phyloP scores from a whole-genome alignment of 1,140 invertebrate species.

The Arctopsyche grandis region DNA sequence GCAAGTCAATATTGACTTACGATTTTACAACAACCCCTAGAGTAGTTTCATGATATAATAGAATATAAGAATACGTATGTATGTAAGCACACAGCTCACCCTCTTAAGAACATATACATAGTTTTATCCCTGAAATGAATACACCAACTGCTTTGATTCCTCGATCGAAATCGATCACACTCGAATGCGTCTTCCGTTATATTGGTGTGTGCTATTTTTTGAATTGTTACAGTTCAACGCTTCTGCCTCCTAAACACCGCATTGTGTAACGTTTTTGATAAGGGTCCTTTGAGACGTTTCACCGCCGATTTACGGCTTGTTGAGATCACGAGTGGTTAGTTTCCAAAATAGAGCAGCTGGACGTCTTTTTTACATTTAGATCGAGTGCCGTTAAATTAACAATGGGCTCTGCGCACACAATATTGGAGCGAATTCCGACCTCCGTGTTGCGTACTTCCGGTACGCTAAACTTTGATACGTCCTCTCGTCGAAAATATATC shows the following conservation, averaged over 20 bases:
- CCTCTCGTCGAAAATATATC: background rate
- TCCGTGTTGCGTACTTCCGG: background rate
- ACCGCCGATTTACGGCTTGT: constrained; percentile 49
- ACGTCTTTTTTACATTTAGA: constrained; percentile 15
- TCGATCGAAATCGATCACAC: constrained; percentile 35
- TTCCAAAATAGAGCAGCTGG: constrained; percentile 50
- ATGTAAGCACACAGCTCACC: background rate
- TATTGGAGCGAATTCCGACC: background rate
- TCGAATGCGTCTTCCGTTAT: constrained; percentile 47
- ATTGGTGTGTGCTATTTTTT: background rate
- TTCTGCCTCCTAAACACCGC: constrained; percentile 26
- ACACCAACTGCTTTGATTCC: background rate
- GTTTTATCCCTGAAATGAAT: background rate
- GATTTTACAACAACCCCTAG: background rate
- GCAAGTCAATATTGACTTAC: constrained; percentile 30
- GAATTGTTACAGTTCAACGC: constrained; percentile 12
- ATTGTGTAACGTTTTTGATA: constrained; percentile 44
- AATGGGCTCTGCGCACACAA: background rate
- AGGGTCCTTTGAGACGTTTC: constrained; percentile 46
- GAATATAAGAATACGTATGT: background rate
- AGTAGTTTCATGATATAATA: too few relatives aligned
- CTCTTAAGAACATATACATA: background rate
- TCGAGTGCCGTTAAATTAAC: background rate
- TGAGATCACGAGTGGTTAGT: constrained; percentile 47
- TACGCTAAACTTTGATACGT: background rate